Percentiles rank a stretch among this genome's conserved stretches.
These are phyloP conservation scores for Crotalus viridis DNA, from an alignment of 2,113 vertebrate genomes.

Conservation along the genomic window DNA sequence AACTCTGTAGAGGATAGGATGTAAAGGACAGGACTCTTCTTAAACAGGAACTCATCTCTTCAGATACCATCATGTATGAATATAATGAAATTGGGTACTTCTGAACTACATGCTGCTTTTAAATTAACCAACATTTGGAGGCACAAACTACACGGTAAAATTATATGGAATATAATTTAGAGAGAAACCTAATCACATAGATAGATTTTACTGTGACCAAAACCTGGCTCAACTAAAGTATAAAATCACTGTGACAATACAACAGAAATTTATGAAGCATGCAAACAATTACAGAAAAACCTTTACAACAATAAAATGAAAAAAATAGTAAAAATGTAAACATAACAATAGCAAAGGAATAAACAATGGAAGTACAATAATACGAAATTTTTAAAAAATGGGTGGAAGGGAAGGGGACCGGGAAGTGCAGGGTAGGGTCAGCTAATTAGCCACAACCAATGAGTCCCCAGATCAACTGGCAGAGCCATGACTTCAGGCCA, in stretches of 20 bases:
- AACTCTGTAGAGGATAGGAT: not conserved
- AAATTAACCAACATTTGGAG: not conserved
- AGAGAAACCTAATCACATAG: not conserved
- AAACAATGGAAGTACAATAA: not conserved
- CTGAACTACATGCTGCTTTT: not conserved
- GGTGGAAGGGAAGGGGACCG: no score
- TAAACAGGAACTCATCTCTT: not conserved
- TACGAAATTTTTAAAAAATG: no score
- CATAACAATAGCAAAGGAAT: not conserved
- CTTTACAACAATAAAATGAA: not conserved
- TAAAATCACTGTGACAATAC: not conserved
- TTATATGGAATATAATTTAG: not conserved
- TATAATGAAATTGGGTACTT: not conserved
- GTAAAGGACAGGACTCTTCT: not conserved
- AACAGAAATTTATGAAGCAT: not conserved
- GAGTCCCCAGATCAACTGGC: no score
- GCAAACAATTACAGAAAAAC: not conserved
- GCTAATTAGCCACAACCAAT: no score
- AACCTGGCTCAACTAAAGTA: not conserved
- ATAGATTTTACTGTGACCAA: not conserved
- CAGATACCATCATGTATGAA: not conserved
- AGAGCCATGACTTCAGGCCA: no score
- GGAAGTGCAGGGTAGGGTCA: no score
- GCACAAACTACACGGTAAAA: not conserved
- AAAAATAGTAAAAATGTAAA: not conserved